A percentile compares a stretch with the other conserved stretches of the same genome.
phyloP scores from a whole-genome alignment of 2,888 invertebrate species.

The Polyommatus icarus region DNA sequence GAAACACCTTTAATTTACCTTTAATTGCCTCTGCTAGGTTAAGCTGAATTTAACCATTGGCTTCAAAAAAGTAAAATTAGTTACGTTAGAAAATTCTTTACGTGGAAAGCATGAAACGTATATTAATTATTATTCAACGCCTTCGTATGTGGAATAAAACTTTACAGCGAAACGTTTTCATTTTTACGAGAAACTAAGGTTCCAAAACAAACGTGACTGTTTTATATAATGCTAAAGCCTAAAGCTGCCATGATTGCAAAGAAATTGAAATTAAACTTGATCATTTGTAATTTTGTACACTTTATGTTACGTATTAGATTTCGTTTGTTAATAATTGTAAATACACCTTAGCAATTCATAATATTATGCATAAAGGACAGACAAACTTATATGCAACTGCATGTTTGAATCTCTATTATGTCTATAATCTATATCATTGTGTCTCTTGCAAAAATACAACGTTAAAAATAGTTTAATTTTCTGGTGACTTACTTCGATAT shows the following conservation, averaged over 20 bases:
- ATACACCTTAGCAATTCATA: neutral
- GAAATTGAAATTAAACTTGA: neutral
- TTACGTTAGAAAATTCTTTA: neutral
- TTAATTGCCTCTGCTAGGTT: neutral
- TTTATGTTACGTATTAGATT: neutral
- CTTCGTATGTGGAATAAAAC: neutral
- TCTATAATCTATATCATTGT: too few relatives aligned
- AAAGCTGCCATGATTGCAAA: neutral
- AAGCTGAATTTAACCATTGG: neutral
- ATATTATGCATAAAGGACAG: too few relatives aligned
- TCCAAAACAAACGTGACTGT: neutral
- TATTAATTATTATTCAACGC: neutral
- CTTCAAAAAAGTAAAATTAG: neutral
- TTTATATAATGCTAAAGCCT: neutral
- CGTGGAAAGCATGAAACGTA: conserved; percentile 2
- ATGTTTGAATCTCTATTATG: too few relatives aligned
- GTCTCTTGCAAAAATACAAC: too few relatives aligned
- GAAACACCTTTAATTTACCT: too few relatives aligned
- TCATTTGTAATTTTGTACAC: neutral
- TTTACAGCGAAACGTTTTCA: neutral
- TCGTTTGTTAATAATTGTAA: neutral
- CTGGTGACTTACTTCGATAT: too few relatives aligned
- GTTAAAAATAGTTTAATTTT: too few relatives aligned
- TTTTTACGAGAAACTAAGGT: neutral
- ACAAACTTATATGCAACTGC: too few relatives aligned